These are phyloP conservation scores for Todiramphus saurophagus DNA, from an alignment of 2,113 vertebrate genomes.

Conservation along the genomic window DNA sequence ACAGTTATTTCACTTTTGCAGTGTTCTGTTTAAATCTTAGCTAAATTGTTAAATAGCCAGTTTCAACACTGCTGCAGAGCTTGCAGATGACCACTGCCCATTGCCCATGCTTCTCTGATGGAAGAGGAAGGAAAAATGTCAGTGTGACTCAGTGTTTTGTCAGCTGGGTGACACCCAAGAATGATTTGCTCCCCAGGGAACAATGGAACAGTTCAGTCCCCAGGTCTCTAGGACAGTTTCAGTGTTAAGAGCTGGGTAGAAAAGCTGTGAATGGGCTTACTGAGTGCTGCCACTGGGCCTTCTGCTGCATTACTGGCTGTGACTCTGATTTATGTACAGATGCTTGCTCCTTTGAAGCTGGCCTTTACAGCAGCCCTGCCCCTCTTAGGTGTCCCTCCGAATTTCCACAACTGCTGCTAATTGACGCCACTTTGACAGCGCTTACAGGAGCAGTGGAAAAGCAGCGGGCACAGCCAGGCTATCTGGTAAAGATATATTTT, in stretches of 20 bases:
- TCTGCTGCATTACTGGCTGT: not conserved
- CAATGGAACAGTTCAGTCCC: not conserved
- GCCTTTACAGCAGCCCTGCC: not conserved
- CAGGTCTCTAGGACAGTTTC: not conserved
- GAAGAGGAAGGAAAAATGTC: not conserved
- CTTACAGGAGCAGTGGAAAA: not conserved
- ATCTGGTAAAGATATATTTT: not conserved
- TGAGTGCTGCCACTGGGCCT: accelerated
- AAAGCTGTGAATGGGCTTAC: not conserved
- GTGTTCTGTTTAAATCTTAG: not conserved
- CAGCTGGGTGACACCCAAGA: not conserved
- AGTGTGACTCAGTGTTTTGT: no score
- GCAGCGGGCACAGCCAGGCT: not conserved
- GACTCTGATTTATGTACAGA: not conserved
- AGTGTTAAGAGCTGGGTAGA: not conserved
- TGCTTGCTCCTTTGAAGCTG: not conserved
- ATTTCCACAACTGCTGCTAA: not conserved
- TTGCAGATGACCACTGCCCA: accelerated
- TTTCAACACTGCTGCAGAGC: not conserved
- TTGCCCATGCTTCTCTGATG: not conserved
- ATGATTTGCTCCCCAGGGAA: not conserved
- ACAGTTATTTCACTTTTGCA: not conserved
- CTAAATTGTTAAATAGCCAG: not conserved
- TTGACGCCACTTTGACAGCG: not conserved
- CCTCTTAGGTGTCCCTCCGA: not conserved